Base-by-base conservation (phyloP, 2,113 vertebrate species). In the Lates calcarifer region DNA sequence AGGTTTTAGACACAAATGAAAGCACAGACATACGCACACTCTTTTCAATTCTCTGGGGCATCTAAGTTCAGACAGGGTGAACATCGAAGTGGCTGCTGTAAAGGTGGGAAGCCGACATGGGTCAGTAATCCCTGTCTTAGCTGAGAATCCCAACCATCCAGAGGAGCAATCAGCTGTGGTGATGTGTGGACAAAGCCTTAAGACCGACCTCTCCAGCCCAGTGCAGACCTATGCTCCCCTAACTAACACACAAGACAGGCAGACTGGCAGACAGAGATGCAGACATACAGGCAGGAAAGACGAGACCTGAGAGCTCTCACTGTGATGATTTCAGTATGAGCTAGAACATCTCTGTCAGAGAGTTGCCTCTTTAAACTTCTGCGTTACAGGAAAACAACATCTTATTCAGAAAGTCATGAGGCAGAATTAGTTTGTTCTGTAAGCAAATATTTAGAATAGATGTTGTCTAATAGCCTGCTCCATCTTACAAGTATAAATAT, bases 111-210 rank as follows among this genome's bases (percentile, higher is more conserved):
- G 83, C 81, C 55, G 86, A 81, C 88, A 85, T 87, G 88, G 92
- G 87, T 85, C 82, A 85, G 83, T 93, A 94, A 92, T 91, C 90
- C 82, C 82, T 45, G 91, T 90, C 89, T 94, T 88, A 91, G 79
- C 37, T 17, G 65, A 88, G 89, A 94, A 94, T 93, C 90, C 89
- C 90, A 92, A 92, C 84, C 83, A 91, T 94, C 90, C 90, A 87
- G 63, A 71, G 58, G 73, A 92, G 91, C 90, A 89, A 84, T 93
- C 87, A 90, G 91, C 89, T 90, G 88, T 87, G 80, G 87, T 92
- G 90, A 91, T 90, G 77, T 89, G 82, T 87, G 87, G 85, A 91
- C 87, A 92, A 90, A 93, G 89, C 84, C 89, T 87, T 77, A 69
- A 90, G 82, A 83, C 81, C 83, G 31, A 56, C 49, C 78, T 75